Evolutionary conservation across 2,113 vertebrate genomes (phyloP), one percentile per base, ranked within the genome.

Genomic region (Caranx ignobilis): DNA sequence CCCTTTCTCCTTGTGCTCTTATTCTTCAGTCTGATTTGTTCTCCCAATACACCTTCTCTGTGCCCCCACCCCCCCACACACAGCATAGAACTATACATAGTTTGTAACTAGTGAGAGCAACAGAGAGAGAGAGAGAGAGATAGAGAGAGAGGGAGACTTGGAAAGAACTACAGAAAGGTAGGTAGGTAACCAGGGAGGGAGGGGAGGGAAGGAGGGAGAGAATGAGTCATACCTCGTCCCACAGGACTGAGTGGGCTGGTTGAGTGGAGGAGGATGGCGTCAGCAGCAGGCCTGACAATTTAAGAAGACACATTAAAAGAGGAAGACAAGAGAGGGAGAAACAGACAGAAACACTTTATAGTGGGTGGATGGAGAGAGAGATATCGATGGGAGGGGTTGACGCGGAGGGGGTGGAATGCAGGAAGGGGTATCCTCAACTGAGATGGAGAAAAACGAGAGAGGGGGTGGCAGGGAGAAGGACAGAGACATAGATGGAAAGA

Each of bases 151-250:
- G 31, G 39, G 45, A 82, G 83, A 89, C 65, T 76, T 77, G 60
- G 75, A 84, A 69, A 76, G 69, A 79, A 70, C 66, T 81, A 82
- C 78, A 81, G 73, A 85, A 90, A 93, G 91, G 91, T 89, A 90
- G 86, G 78, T 84, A 92, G 91, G 91, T 85, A 92, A 91, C 66
- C 70, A 84, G 74, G 87, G 73, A 73, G 79, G 80, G 82, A 84
- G 75, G 83, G 82, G 82, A 85, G 75, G 87, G 85, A 85, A 82
- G 56, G 83, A 88, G 83, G 83, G 89, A 89, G 87, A 79, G 89
- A 90, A 92, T 95, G 94, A 95, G 92, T 95, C 94, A 95, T 92
- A 94, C 90, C 91, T 87, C 89, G 73, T 94, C 95, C 94, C 94
- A 94, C 93, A 91, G 93, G 94, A 95, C 83, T 92, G 91, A 91